Percentiles rank a stretch among this genome's conserved stretches.
These are phyloP conservation scores for Nothura maculosa DNA, from an alignment of 2,797 vertebrate genomes.

Conservation along the genomic window DNA sequence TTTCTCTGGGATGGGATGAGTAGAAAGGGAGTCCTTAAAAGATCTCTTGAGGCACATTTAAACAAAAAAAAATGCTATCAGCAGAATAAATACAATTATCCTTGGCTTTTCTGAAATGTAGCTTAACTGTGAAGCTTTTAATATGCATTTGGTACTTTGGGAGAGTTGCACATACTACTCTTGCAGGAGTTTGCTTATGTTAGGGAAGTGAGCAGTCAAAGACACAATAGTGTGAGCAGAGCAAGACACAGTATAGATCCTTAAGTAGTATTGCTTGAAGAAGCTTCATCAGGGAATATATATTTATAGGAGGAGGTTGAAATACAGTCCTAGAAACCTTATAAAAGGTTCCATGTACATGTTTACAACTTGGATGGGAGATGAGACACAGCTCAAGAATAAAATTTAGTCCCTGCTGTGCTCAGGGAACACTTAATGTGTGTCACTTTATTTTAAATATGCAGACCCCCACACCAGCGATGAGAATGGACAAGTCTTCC, in stretches of 20 bases:
- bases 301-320: neutral
- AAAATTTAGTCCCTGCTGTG: slow-evolving; percentile 12
- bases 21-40: neutral
- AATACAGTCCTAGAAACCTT: slow-evolving; percentile 10
- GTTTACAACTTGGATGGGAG: slow-evolving; percentile 34
- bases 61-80: neutral
- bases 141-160: neutral
- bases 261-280: slow-evolving; percentile 7
- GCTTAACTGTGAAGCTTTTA: slow-evolving; percentile 18
- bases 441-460: slow-evolving; percentile 19
- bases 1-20: neutral
- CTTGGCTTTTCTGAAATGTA: neutral
- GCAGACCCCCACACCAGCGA: neutral
- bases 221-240: neutral
- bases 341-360: slow-evolving; percentile 40
- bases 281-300: slow-evolving; percentile 27
- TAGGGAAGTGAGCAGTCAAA: slow-evolving; percentile 41
- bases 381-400: slow-evolving; percentile 36
- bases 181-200: neutral
- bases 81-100: slow-evolving; percentile 37
- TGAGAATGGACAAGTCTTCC: neutral
- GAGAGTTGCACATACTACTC: neutral
- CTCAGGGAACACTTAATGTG: neutral
- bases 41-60: neutral
- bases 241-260: neutral